Percentiles rank a stretch among this genome's conserved stretches.
Conservation (phyloP, 1,140 invertebrate species). For the Aphelinus atriplicis region DNA sequence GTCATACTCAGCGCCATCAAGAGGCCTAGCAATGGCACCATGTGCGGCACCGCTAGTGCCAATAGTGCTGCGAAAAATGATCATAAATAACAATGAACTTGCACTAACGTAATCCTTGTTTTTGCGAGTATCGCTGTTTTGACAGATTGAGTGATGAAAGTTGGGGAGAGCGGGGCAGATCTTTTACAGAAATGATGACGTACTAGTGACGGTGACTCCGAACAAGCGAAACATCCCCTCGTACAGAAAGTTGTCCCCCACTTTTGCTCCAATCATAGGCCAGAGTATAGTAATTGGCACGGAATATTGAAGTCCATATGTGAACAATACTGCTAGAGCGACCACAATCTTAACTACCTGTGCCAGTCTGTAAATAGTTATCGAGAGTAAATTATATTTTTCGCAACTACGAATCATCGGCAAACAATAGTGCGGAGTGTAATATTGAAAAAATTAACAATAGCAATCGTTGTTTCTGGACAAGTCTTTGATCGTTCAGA, state of each 20-base stretch:
- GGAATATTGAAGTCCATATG: slow-evolving; percentile 48
- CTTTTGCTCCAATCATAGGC: slow-evolving; percentile 45
- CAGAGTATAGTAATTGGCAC: slow-evolving; percentile 50
- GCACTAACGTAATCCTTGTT: too few species aligned
- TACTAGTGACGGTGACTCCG: slow-evolving; percentile 43
- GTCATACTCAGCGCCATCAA: slow-evolving; percentile 47
- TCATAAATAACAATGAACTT: too few species aligned
- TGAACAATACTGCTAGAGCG: slow-evolving; percentile 46
- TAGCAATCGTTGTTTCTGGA: too few species aligned
- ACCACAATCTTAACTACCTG: slow-evolving; percentile 48
- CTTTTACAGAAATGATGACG: slow-evolving; percentile 8
- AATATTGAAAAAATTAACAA: too few species aligned
- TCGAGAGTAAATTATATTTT: background rate
- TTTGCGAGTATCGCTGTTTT: too few species aligned
- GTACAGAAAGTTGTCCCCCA: slow-evolving; percentile 21
- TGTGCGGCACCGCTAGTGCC: slow-evolving; percentile 47
- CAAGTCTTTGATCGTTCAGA: too few species aligned
- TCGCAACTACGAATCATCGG: too few species aligned
- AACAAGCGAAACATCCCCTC: slow-evolving; percentile 43
- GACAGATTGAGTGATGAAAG: too few species aligned
- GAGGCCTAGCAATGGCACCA: slow-evolving; percentile 49
- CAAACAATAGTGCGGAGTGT: background rate
- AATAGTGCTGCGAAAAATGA: slow-evolving; percentile 38
- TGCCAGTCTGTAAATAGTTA: slow-evolving; percentile 40
- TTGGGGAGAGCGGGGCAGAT: too few species aligned